A percentile compares a stretch with the other conserved stretches of the same genome.
These are phyloP conservation scores for Leptinotarsa undecemlineata DNA, from an alignment of 1,140 invertebrate genomes.

Conservation along the genomic window DNA sequence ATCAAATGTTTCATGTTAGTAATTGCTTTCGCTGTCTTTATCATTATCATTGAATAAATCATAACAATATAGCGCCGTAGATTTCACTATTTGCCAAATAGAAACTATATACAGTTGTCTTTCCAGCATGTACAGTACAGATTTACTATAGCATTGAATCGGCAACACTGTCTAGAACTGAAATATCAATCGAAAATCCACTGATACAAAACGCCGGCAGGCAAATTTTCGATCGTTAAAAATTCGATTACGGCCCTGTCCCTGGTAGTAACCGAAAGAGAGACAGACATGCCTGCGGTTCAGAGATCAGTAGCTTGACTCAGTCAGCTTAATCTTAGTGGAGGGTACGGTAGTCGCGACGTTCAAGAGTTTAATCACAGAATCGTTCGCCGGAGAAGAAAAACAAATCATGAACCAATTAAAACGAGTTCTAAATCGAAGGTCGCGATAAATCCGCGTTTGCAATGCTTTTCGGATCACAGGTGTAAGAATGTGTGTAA, in stretches of 20 bases:
- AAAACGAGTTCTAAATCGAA: slow-evolving; percentile 14
- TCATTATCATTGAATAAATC: too few species aligned
- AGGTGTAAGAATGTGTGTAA: slow-evolving; percentile 38
- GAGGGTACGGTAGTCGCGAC: neutral
- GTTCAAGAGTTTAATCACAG: neutral
- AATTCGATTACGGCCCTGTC: neutral
- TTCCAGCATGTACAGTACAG: too few species aligned
- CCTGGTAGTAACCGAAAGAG: neutral
- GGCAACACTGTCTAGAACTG: too few species aligned
- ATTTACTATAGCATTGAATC: too few species aligned
- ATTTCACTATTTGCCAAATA: too few species aligned
- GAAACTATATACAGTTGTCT: too few species aligned
- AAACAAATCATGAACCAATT: slow-evolving; percentile 23
- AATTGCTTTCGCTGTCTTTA: too few species aligned
- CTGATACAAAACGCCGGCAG: too few species aligned
- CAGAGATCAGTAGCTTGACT: slow-evolving; percentile 17
- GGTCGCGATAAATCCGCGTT: slow-evolving; percentile 8
- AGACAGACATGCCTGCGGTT: slow-evolving; percentile 16
- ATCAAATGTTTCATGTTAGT: too few species aligned
- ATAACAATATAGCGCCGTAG: too few species aligned
- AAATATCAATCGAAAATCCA: too few species aligned
- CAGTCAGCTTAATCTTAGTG: slow-evolving; percentile 3
- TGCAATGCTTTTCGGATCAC: slow-evolving; percentile 8
- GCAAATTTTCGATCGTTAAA: too few species aligned
- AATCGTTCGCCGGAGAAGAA: neutral